Base-by-base conservation (phyloP, 2,888 invertebrate species). In the Thumatha senex region DNA sequence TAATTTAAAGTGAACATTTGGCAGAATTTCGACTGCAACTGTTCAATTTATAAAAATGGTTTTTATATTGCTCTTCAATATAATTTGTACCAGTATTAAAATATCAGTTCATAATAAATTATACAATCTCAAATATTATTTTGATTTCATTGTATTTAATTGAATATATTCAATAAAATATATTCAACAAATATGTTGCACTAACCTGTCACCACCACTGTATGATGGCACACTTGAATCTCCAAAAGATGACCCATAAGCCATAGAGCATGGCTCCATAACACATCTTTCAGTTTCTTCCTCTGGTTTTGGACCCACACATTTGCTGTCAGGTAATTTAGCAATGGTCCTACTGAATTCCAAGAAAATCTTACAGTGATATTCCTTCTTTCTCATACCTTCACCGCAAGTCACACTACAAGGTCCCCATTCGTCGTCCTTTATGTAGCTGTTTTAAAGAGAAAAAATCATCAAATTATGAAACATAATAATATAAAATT, bases 351-450 rank as follows among this genome's bases (percentile, higher is more conserved):
- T 93, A 51, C 98, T 97, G 84, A 98, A 98, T 82, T 98, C 97
- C 56, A 98, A 91, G 86, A 96, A 98, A 71, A 98, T 98, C 92
- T 97, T 97, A 90, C 99, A 99, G 68, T 96, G 95, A n/a, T 98
- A 98, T 68, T 95, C 94, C 31, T 98, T 94, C 60, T 94, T 95
- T n/a, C 96, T 93, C 66, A 96, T 92, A 0, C 98, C 99, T 79
- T 96, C 96, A 0, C 98, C 98, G 78, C 99, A 98, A 0, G 96
- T 95, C 0, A 96, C 96, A 70, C 97, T 97, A 90, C 99, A 99
- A 0, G 96, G 94, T 1, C 97, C 95, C 98, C 98, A 99, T 47
- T 96, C 96, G 9, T 86, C 87, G 54, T 98, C 98, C 58, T 97
- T 95, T 74, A 98, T 96, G 91, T 96, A 99, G 79, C 99, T 98